Conservation (phyloP, 2,797 vertebrate genomes). For the Cynopterus sphinx region DNA sequence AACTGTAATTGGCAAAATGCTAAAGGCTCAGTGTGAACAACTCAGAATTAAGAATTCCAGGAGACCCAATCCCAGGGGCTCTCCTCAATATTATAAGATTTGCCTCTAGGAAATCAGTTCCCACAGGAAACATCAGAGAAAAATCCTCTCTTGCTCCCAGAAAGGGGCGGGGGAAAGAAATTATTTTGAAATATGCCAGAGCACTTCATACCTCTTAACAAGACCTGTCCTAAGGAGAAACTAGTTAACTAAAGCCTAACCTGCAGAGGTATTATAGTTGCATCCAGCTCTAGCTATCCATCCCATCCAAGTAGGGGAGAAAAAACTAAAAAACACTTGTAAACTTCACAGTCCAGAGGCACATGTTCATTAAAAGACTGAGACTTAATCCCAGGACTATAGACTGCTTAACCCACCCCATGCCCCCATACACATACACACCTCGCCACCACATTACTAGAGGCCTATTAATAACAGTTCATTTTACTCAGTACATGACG, state of each 20-base stretch:
- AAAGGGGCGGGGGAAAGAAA: neutral
- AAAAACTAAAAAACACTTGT: neutral
- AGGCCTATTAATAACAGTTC: neutral
- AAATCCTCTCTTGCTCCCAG: neutral
- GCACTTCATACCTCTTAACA: neutral
- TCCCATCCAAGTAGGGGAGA: neutral
- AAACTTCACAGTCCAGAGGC: neutral
- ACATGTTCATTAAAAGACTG: neutral
- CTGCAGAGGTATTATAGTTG: neutral
- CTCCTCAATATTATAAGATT: neutral
- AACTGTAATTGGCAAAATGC: neutral
- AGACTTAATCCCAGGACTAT: neutral
- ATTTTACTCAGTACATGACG: neutral
- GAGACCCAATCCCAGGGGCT: neutral
- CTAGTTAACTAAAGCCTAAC: neutral
- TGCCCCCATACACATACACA: neutral
- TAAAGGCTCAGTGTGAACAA: neutral
- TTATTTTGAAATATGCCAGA: neutral
- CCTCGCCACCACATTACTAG: neutral
- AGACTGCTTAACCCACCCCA: neutral
- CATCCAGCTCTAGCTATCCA: neutral
- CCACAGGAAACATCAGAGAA: neutral
- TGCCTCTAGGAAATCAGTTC: neutral
- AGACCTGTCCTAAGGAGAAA: neutral
- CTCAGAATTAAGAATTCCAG: neutral